Conservation (phyloP, 2,888 invertebrate genomes). For the Empis stercorea region DNA sequence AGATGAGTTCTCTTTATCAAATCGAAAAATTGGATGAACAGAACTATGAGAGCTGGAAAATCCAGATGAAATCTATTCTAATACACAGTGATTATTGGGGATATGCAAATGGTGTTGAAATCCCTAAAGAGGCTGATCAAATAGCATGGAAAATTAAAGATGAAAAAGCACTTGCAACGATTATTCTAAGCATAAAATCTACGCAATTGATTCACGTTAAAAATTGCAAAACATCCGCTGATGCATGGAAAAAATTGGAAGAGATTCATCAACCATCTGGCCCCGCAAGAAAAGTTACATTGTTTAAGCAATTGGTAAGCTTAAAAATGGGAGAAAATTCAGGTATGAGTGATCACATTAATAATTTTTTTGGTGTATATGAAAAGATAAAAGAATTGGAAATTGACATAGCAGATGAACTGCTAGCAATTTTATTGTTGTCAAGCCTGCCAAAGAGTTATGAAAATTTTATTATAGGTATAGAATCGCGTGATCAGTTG, state of each 20-base stretch:
- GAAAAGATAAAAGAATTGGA: not conserved
- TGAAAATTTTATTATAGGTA: slow-evolving; percentile 5
- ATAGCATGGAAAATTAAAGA: too few species aligned
- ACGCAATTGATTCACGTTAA: not conserved
- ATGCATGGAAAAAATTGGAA: slow-evolving; percentile 1
- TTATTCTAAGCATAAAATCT: not conserved
- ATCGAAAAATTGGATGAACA: too few species aligned
- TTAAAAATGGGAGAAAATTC: not conserved
- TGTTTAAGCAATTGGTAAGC: not conserved
- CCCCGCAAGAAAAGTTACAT: not conserved
- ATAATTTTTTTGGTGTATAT: not conserved
- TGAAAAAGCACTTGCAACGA: not conserved
- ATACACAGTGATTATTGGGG: too few species aligned
- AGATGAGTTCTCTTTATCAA: too few species aligned
- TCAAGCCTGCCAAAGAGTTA: slow-evolving; percentile 1
- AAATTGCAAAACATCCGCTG: slow-evolving; percentile 1
- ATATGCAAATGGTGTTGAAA: too few species aligned
- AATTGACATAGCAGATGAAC: not conserved
- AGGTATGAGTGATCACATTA: not conserved
- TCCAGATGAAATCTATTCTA: too few species aligned
- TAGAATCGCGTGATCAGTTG: slow-evolving; percentile 1
- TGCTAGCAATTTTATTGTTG: slow-evolving; percentile 1
- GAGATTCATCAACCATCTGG: not conserved
- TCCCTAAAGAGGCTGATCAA: too few species aligned
- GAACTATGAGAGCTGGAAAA: too few species aligned